Conservation (phyloP, 2,113 vertebrate species). For the Gymnobelideus leadbeateri region DNA sequence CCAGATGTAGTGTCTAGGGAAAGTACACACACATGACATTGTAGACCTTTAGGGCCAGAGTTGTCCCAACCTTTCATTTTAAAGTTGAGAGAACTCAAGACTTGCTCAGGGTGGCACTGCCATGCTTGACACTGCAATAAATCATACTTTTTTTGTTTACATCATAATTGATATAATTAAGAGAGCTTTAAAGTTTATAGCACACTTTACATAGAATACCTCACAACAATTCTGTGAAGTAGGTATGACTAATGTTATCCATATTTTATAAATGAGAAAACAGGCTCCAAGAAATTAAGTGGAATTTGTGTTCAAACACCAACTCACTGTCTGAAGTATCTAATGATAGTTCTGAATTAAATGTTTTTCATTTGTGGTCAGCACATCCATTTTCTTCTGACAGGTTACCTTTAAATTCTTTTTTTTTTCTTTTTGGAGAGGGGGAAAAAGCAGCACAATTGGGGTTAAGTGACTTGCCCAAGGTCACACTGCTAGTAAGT, state of each 20-base stretch:
- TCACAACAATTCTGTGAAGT: not conserved
- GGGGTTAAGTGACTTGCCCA: too few relatives aligned
- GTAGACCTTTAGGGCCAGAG: not conserved
- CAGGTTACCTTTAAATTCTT: not conserved
- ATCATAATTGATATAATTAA: not conserved
- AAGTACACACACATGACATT: not conserved
- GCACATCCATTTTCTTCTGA: constrained; percentile 53
- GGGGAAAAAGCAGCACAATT: too few relatives aligned
- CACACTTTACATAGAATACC: not conserved
- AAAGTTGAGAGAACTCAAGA: not conserved
- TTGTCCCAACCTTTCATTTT: not conserved
- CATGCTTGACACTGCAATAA: not conserved
- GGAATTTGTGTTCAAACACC: not conserved
- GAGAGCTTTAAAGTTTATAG: not conserved
- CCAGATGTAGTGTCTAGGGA: not conserved
- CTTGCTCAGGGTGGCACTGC: not conserved
- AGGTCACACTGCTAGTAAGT: too few relatives aligned
- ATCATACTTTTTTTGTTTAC: not conserved
- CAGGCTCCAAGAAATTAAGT: not conserved
- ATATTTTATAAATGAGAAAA: not conserved
- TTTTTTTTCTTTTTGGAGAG: too few relatives aligned
- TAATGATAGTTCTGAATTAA: constrained; percentile 20
- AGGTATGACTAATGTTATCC: not conserved
- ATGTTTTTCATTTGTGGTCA: constrained; percentile 54
- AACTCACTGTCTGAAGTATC: constrained; percentile 35